Conservation (phyloP, 2,888 invertebrate genomes). For the Thymelicus sylvestris region DNA sequence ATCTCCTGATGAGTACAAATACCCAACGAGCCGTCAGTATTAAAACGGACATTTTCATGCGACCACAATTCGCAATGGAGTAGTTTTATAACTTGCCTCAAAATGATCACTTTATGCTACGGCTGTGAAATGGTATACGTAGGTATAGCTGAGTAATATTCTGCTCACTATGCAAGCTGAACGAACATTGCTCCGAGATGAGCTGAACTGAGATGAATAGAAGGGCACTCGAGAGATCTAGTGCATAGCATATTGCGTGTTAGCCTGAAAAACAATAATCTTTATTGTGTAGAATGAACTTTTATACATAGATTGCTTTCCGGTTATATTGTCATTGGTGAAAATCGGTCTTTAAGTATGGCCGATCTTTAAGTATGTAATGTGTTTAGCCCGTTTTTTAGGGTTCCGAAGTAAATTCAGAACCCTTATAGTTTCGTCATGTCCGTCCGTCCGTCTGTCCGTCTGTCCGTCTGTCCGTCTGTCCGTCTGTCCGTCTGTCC, state of each 20-base stretch:
- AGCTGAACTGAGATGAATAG: slow-evolving; percentile 43
- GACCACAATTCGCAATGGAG: not conserved
- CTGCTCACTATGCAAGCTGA: slow-evolving; percentile 5
- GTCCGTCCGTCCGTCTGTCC: too few relatives aligned
- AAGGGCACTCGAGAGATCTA: slow-evolving; percentile 43
- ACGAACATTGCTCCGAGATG: slow-evolving; percentile 6
- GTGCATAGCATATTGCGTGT: slow-evolving; percentile 47
- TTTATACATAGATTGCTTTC: not conserved
- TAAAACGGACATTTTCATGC: too few relatives aligned
- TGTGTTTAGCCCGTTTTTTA: too few relatives aligned
- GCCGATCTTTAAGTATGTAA: too few relatives aligned
- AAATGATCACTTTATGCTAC: not conserved
- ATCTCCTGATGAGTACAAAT: too few relatives aligned
- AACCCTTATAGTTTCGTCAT: too few relatives aligned
- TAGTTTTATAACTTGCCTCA: not conserved
- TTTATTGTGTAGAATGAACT: slow-evolving; percentile 1
- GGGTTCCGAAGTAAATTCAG: too few relatives aligned
- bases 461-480: too few relatives aligned
- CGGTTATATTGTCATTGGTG: too few relatives aligned
- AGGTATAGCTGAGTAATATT: not conserved
- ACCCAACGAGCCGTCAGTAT: too few relatives aligned
- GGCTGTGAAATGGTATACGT: not conserved
- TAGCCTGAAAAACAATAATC: slow-evolving; percentile 40
- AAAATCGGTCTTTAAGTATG: too few relatives aligned
- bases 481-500: too few relatives aligned